Evolutionary conservation across 1,140 invertebrate species (phyloP).

Genomic region (Euborellia annulipes): DNA sequence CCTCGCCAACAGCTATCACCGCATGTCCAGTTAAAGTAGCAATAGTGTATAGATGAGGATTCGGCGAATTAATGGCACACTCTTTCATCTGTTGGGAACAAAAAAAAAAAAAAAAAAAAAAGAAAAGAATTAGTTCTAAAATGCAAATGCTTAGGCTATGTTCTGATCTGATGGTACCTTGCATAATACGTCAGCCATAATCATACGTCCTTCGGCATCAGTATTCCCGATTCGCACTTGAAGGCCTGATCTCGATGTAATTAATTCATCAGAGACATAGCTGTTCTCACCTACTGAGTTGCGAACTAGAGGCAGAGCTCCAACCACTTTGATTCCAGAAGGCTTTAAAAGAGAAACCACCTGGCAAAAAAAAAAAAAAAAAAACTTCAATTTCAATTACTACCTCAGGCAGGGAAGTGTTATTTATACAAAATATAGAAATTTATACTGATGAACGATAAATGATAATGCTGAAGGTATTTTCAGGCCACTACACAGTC

Average conservation of each 20-base stretch:
- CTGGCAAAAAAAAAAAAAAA: slow-evolving; percentile 21
- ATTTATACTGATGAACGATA: neutral
- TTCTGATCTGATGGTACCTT: no score
- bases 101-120: slow-evolving; percentile 8
- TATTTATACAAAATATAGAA: no score
- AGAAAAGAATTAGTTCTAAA: no score
- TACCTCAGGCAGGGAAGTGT: no score
- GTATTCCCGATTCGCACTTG: slow-evolving; percentile 79
- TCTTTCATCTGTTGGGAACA: slow-evolving; percentile 43
- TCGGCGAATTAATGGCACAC: slow-evolving; percentile 42
- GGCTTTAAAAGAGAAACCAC: slow-evolving; percentile 52
- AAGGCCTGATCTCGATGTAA: slow-evolving; percentile 72
- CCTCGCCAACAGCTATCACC: slow-evolving; percentile 51
- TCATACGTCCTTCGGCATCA: slow-evolving; percentile 89
- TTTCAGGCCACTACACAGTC: no score
- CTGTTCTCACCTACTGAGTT: slow-evolving; percentile 83
- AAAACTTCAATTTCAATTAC: no score
- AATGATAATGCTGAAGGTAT: no score
- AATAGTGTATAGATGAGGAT: slow-evolving; percentile 84
- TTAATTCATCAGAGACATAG: slow-evolving; percentile 84
- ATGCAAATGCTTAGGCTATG: no score
- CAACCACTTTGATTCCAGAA: slow-evolving; percentile 70
- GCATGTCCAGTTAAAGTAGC: slow-evolving; percentile 91
- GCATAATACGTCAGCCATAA: slow-evolving; percentile 86
- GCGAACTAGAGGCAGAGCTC: slow-evolving; percentile 68